Conservation (phyloP, 92 coral and sea anemone species). For the Epizoanthus ramosus region DNA sequence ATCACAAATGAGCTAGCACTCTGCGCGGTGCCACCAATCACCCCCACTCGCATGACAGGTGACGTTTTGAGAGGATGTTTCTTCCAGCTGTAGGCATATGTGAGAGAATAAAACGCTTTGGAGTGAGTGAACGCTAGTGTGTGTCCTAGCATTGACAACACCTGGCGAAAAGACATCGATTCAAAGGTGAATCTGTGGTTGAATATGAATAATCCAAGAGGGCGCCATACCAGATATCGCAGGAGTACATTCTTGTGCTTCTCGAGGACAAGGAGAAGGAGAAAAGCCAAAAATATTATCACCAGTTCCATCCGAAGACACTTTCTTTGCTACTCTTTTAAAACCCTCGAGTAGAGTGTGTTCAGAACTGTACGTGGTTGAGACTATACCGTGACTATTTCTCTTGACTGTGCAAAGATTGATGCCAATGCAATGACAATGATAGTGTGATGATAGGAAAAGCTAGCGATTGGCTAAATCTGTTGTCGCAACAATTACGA, state of each 20-base stretch:
- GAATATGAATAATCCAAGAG: not conserved
- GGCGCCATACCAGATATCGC: slow-evolving; percentile 1
- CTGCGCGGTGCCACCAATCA: slow-evolving; percentile 6
- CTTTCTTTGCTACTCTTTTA: no score
- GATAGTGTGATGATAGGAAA: no score
- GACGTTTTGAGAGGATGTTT: not conserved
- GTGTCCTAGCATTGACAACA: not conserved
- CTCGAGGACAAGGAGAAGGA: not conserved
- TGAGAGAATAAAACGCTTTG: not conserved
- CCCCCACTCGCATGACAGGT: not conserved
- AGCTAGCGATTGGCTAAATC: no score
- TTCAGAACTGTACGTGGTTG: no score
- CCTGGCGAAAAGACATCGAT: slow-evolving; percentile 1
- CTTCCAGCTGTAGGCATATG: slow-evolving; percentile 10
- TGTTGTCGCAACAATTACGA: no score
- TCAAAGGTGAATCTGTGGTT: slow-evolving; percentile 14
- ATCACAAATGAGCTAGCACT: slow-evolving; percentile 10
- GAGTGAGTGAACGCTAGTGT: slow-evolving; percentile 4
- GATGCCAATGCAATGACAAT: no score
- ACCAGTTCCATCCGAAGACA: not conserved
- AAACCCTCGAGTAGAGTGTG: no score
- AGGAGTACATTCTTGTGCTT: not conserved
- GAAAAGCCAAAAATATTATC: not conserved
- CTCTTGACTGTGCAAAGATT: no score
- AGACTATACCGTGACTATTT: no score